Evolutionary conservation across 2,888 invertebrate genomes (phyloP), one percentile per base, ranked within the genome.

Genomic region (Spodoptera exigua): DNA sequence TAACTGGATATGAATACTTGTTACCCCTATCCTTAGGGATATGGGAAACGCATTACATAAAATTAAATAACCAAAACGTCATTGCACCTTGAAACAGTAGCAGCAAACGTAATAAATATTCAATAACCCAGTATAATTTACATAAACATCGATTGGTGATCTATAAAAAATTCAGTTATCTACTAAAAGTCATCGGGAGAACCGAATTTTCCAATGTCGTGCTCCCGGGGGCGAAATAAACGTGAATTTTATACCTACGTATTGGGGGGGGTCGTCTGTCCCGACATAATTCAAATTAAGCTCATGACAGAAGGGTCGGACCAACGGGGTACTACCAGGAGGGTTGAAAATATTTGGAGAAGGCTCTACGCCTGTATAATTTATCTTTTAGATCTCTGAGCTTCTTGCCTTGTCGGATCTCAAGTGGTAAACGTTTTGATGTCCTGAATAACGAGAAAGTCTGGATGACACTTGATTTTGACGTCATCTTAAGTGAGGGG

Each of bases 261-360:
- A 86, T 84, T 77, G 85, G 79, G 78, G 76, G 84, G 78, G 76
- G 84, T 80, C 81, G 87, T 84, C 87, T 85, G 86, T 77, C 83
- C 86, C 81, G 79, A 79, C 87, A 90, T 93, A 90, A 93, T 91
- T 93, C 92, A 92, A 92, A 92, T 92, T 92, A 92, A 89, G 89
- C 88, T 83, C 88, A 84, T 87, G 90, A 89, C 89, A 88, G 87
- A 83, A 79, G 89, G 90, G 88, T 82, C 74, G 77, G 79, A 73
- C 81, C 74, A 56, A 74, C 69, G 66, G 76, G 74, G 61, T 67
- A 70, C 66, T 43, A 72, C 74, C 53, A 17, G 52, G 66, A 68
- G 61, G 66, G 70, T 61, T 39, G 64, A 67, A 70, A 70, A 54
- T 48, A 54, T 72, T 72, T 67, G 67, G 70, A 69, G 75, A 45